phyloP scores from a whole-genome alignment of 2,113 vertebrate species.

The Rana temporaria region DNA sequence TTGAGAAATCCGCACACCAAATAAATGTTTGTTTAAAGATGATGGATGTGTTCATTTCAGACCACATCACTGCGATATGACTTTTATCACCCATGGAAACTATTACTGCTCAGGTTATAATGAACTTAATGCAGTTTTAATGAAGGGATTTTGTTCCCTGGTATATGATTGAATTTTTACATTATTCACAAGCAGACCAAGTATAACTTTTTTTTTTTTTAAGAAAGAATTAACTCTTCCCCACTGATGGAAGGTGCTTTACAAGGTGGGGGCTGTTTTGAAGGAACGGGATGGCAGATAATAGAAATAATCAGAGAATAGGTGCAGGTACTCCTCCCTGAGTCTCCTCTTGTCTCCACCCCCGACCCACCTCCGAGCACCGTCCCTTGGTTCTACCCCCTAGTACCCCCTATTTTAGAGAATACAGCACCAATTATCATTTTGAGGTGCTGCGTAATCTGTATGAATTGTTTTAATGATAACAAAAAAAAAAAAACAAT shows the following conservation, averaged over 20 bases:
- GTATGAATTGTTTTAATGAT: too few species aligned
- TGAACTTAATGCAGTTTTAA: constrained; percentile 52
- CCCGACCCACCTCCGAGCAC: too few species aligned
- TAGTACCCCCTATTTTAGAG: too few species aligned
- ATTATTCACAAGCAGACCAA: not conserved
- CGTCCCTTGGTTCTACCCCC: too few species aligned
- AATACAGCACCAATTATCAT: too few species aligned
- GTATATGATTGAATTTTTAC: constrained; percentile 26
- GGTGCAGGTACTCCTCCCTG: too few species aligned
- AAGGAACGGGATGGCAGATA: too few species aligned
- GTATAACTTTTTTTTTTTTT: constrained; percentile 30
- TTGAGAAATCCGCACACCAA: constrained; percentile 5
- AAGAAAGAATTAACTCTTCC: constrained; percentile 13
- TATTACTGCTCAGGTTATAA: constrained; percentile 32
- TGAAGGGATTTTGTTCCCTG: constrained; percentile 39
- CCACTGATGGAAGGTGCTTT: not conserved
- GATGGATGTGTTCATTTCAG: constrained; percentile 62
- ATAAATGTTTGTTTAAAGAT: constrained; percentile 60
- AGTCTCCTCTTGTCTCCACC: too few species aligned
- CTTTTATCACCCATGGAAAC: constrained; percentile 34
- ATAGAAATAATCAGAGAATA: too few species aligned
- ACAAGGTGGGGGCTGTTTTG: too few species aligned
- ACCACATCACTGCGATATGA: constrained; percentile 55
- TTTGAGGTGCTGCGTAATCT: too few species aligned
- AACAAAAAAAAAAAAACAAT: too few species aligned